phyloP scores from a whole-genome alignment of 2,113 vertebrate genomes.

The Collichthys lucidus region DNA sequence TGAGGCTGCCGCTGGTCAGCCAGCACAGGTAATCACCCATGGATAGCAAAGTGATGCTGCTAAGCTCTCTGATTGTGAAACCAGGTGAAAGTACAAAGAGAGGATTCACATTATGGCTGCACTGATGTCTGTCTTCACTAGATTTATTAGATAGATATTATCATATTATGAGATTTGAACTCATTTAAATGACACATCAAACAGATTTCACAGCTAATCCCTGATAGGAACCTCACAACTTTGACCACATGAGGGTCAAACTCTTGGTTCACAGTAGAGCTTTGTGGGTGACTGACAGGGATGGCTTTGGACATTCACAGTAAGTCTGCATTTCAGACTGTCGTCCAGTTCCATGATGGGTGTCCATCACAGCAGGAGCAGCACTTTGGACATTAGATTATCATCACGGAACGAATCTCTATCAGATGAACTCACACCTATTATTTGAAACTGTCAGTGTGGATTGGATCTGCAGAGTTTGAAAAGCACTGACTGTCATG shows the following conservation, averaged over 20 bases:
- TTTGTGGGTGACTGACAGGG: conserved; percentile 62
- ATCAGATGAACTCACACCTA: not conserved
- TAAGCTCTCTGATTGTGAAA: conserved; percentile 41
- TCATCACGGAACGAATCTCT: no score
- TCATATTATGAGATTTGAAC: not conserved
- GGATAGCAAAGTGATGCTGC: conserved; percentile 39
- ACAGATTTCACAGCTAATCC: not conserved
- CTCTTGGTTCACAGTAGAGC: conserved; percentile 60
- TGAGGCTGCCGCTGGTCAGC: conserved; percentile 49
- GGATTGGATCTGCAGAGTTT: no score
- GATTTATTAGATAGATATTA: not conserved
- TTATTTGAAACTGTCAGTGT: not conserved
- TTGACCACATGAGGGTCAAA: conserved; percentile 26
- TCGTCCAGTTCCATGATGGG: no score
- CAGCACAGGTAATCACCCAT: conserved; percentile 52
- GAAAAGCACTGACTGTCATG: no score
- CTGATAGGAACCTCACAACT: no score
- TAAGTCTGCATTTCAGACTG: conserved; percentile 59
- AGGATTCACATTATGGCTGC: conserved; percentile 1
- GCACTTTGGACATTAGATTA: no score
- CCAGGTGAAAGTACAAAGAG: conserved; percentile 22
- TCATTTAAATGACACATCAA: not conserved
- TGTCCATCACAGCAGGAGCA: no score
- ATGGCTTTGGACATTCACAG: conserved; percentile 77
- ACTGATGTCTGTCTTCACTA: not conserved